These are phyloP conservation scores for Puffinus mauretanicus DNA, from an alignment of 2,113 vertebrate species.

Conservation along the genomic window DNA sequence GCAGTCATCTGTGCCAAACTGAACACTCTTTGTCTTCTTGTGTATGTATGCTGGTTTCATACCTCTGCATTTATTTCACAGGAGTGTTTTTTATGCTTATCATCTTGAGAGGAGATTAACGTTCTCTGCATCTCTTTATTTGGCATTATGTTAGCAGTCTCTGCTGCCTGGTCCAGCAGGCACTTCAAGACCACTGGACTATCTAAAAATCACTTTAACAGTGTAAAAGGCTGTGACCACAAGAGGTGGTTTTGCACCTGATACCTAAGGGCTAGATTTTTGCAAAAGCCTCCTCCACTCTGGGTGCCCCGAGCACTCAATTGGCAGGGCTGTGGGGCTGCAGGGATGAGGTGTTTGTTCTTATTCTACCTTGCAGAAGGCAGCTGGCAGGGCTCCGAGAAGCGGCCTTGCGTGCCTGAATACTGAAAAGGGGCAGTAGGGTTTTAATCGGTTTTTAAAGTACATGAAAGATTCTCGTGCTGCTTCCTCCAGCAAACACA, in stretches of 20 bases:
- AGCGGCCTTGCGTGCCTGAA: constrained; percentile 19
- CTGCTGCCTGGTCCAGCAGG: neutral
- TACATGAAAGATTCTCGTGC: constrained; percentile 48
- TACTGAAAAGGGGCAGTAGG: constrained; percentile 42
- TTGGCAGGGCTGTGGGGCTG: neutral
- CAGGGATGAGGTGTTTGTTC: neutral
- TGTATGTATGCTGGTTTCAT: neutral
- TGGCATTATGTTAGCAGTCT: neutral
- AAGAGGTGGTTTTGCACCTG: neutral
- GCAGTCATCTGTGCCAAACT: neutral
- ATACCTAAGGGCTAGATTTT: neutral
- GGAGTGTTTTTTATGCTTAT: neutral
- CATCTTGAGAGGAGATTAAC: neutral
- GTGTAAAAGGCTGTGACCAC: neutral
- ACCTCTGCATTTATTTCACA: neutral
- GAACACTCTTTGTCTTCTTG: neutral
- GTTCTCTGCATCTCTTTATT: neutral
- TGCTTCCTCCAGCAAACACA: constrained; percentile 61
- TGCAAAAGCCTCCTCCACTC: neutral
- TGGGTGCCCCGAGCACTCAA: neutral
- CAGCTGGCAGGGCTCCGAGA: constrained; percentile 1
- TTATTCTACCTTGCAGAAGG: neutral
- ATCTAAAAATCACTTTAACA: neutral
- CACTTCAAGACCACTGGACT: neutral
- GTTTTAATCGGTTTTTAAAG: constrained; percentile 50